A percentile compares a stretch with the other conserved stretches of the same genome.
phyloP scores from a whole-genome alignment of 2,113 vertebrate species.

The Rhinolophus sinicus region DNA sequence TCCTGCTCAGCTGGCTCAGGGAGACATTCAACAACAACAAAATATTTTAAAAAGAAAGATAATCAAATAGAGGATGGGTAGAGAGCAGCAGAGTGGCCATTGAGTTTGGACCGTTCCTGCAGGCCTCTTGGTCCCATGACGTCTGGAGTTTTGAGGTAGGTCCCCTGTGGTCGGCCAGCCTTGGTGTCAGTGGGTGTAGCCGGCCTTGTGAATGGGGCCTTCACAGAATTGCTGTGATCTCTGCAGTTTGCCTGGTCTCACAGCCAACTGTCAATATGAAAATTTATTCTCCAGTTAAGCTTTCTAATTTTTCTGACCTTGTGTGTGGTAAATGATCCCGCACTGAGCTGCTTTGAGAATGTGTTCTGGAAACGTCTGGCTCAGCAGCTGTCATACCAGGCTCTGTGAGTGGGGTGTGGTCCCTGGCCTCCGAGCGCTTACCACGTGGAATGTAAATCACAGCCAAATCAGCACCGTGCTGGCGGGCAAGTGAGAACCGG shows the following conservation, averaged over 20 bases:
- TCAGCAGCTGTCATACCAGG: neutral
- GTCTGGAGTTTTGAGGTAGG: accelerated
- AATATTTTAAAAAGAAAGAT: neutral
- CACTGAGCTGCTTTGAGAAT: neutral
- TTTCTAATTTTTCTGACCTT: neutral
- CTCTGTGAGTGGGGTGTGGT: accelerated
- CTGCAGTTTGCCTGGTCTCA: neutral
- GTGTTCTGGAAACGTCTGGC: neutral
- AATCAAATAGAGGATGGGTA: accelerated
- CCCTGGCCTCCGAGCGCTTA: neutral
- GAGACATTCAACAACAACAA: accelerated
- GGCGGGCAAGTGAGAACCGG: neutral
- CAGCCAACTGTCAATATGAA: neutral
- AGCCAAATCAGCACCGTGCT: accelerated
- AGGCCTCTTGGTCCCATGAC: accelerated
- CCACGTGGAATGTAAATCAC: too few relatives aligned
- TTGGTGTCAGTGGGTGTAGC: accelerated
- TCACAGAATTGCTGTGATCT: neutral
- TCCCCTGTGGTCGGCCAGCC: too few relatives aligned
- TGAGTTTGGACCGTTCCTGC: too few relatives aligned
- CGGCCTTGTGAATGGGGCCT: neutral
- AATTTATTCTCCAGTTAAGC: neutral
- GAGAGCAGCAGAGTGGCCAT: accelerated
- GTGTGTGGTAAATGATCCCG: neutral
- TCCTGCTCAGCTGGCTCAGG: neutral